A percentile compares a stretch with the other conserved stretches of the same genome.
These are phyloP conservation scores for Phyllostomus hastatus DNA, from an alignment of 2,113 vertebrate genomes.

Conservation along the genomic window DNA sequence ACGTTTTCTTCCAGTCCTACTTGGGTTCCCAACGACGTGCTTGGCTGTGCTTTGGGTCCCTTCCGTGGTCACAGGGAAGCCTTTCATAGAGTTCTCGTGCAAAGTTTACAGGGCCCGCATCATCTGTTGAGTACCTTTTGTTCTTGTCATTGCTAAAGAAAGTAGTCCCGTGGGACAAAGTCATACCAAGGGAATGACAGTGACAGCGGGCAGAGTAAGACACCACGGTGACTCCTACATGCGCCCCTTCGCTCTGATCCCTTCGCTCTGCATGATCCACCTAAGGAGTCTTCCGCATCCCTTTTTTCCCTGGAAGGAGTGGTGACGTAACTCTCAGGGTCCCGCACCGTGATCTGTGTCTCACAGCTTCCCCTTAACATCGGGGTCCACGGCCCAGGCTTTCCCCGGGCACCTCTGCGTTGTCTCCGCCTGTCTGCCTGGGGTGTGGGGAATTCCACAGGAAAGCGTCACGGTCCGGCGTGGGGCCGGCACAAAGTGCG, in stretches of 20 bases:
- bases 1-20: neutral
- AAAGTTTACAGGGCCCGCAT: neutral
- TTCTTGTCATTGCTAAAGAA: neutral
- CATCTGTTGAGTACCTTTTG: neutral
- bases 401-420: neutral
- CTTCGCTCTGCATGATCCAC: neutral
- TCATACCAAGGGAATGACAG: neutral
- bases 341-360: rapidly evolving
- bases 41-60: neutral
- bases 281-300: neutral
- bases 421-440: neutral
- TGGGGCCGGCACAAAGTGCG: neutral
- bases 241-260: neutral
- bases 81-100: neutral
- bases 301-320: neutral
- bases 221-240: neutral
- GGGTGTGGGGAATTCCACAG: neutral
- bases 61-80: neutral
- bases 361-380: neutral
- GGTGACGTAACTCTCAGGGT: rapidly evolving
- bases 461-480: rapidly evolving
- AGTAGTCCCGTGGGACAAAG: neutral
- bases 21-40: neutral
- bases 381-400: rapidly evolving
- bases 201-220: neutral